Evolutionary conservation across 1,140 invertebrate species (phyloP).

Genomic region (Calliopsis andreniformis): DNA sequence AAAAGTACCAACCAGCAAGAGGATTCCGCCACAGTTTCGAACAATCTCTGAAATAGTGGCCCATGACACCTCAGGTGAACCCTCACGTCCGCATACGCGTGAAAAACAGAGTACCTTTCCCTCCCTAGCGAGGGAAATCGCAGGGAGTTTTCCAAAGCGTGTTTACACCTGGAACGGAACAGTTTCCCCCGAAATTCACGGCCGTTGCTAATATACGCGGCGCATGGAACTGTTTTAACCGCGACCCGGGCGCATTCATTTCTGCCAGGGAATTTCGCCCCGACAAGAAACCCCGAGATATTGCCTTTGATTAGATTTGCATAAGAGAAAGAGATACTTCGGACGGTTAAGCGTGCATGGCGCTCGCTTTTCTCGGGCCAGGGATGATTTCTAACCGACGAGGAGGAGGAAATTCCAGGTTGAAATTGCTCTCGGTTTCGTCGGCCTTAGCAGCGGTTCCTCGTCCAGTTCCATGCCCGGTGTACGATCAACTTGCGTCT

Average conservation of each 20-base stretch:
- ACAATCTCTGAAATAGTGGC: no score
- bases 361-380: neutral
- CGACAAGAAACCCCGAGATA: conserved; percentile 16
- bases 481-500: conserved; percentile 1
- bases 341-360: neutral
- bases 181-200: neutral
- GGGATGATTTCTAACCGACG: neutral
- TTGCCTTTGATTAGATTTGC: conserved; percentile 43
- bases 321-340: conserved; percentile 33
- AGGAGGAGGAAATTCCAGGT: neutral
- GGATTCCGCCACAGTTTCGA: no score
- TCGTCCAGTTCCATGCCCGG: conserved; percentile 36
- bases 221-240: conserved; percentile 44
- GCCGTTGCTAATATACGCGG: neutral
- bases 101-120: neutral
- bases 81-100: no score
- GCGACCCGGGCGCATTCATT: neutral
- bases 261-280: neutral
- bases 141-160: neutral
- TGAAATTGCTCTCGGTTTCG: conserved; percentile 10
- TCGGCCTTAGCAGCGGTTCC: neutral
- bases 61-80: no score
- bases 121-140: conserved; percentile 1
- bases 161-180: neutral
- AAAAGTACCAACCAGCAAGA: no score